A percentile compares a stretch with the other conserved stretches of the same genome.
Conservation (phyloP, 2,113 vertebrate species). For the Heterochromis multidens region DNA sequence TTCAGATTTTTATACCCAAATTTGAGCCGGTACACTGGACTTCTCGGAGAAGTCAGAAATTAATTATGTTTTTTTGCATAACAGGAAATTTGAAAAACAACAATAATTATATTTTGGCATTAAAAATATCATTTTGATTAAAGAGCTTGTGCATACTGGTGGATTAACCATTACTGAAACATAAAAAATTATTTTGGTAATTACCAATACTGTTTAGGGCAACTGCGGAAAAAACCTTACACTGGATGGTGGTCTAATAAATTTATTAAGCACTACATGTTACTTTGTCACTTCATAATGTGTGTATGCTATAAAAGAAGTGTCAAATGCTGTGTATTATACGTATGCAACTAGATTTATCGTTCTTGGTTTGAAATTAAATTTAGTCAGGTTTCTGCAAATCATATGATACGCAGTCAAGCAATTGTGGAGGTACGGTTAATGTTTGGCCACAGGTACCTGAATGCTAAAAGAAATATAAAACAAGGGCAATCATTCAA, state of each 20-base stretch:
- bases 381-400: background rate
- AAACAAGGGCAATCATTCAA: background rate
- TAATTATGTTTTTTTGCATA: too few relatives aligned
- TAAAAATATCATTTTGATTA: background rate
- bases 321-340: constrained; percentile 4
- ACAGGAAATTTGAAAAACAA: too few relatives aligned
- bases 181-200: background rate
- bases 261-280: background rate
- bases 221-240: background rate
- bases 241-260: background rate
- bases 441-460: background rate
- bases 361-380: background rate
- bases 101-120: too few relatives aligned
- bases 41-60: too few relatives aligned
- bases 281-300: background rate
- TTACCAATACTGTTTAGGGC: background rate
- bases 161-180: background rate
- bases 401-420: background rate
- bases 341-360: constrained; percentile 17
- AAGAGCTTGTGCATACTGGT: background rate
- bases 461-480: background rate
- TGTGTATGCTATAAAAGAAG: constrained; percentile 13
- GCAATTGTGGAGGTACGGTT: background rate
- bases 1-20: too few relatives aligned
- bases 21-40: too few relatives aligned